These are phyloP conservation scores for Ivindomyrus marchei DNA, from an alignment of 2,113 vertebrate species.

Conservation along the genomic window DNA sequence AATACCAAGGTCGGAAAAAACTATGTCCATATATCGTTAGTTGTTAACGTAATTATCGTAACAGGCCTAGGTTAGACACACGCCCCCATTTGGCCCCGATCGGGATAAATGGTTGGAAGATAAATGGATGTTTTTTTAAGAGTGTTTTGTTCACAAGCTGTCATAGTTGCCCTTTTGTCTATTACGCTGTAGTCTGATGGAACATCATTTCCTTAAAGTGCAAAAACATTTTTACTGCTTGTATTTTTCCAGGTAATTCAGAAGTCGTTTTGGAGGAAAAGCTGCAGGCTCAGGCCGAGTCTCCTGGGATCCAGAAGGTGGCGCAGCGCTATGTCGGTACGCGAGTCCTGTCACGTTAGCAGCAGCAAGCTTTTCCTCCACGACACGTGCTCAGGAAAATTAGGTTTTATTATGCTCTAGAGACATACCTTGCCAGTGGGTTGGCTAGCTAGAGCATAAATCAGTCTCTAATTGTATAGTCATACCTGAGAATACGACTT, in stretches of 20 bases:
- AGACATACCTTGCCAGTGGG: neutral
- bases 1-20: neutral
- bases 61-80: neutral
- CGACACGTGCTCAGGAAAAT: neutral
- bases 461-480: neutral
- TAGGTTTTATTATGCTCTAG: neutral
- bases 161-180: neutral
- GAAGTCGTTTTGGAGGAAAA: neutral
- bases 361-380: neutral
- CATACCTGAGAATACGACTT: neutral
- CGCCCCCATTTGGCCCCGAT: neutral
- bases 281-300: neutral
- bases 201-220: neutral
- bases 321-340: constrained; percentile 25
- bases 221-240: neutral
- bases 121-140: neutral
- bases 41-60: neutral
- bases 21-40: neutral
- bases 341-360: neutral
- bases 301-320: neutral
- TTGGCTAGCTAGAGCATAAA: neutral
- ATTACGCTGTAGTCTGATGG: neutral
- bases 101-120: neutral
- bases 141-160: neutral
- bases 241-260: neutral